Conservation (phyloP, 2,888 invertebrate genomes). For the Helicoverpa assulta region DNA sequence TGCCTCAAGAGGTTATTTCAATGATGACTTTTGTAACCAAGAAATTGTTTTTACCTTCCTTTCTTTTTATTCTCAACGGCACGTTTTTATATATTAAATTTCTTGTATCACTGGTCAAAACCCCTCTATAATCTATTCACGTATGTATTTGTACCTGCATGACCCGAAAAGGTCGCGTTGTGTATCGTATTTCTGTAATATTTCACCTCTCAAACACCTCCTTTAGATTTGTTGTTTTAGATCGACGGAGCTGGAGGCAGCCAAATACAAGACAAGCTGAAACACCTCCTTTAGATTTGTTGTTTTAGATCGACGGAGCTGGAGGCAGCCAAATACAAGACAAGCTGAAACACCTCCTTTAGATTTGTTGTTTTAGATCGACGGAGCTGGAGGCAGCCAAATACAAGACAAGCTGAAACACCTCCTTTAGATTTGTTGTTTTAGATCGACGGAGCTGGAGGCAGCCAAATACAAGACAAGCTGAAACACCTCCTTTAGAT, state of each 20-base stretch:
- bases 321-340: constrained; percentile 72
- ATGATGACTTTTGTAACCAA: constrained; percentile 10
- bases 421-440: constrained; percentile 43
- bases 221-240: constrained; percentile 56
- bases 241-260: constrained; percentile 69
- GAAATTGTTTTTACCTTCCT: constrained; percentile 11
- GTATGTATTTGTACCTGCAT: constrained; percentile 14
- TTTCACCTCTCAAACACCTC: constrained; percentile 45
- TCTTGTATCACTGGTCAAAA: constrained; percentile 31
- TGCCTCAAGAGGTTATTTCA: not conserved
- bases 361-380: constrained; percentile 61
- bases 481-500: no score
- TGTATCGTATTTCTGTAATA: constrained; percentile 49
- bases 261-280: constrained; percentile 68
- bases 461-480: constrained; percentile 73
- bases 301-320: constrained; percentile 67
- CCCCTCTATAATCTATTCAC: constrained; percentile 31
- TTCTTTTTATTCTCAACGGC: constrained; percentile 12
- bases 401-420: constrained; percentile 65
- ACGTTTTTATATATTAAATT: constrained; percentile 34
- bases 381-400: constrained; percentile 70
- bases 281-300: constrained; percentile 46
- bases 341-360: constrained; percentile 40
- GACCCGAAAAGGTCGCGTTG: constrained; percentile 31
- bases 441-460: constrained; percentile 68